Conservation (phyloP, 2,113 vertebrate species). For the Poecile atricapillus region DNA sequence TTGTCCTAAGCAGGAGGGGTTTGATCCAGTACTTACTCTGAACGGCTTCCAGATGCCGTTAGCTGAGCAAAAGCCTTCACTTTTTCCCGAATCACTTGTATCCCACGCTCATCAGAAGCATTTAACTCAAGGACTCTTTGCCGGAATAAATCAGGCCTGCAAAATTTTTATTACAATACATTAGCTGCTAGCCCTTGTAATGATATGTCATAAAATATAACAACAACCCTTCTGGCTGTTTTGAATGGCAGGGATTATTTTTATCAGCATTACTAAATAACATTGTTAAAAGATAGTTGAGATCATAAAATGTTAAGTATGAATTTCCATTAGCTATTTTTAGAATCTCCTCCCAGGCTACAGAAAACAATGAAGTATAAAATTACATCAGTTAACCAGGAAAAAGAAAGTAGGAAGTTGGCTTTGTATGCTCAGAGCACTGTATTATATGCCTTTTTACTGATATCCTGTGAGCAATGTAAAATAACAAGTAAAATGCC, state of each 20-base stretch:
- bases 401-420: neutral
- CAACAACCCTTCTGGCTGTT: neutral
- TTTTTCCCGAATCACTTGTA: slow-evolving; percentile 94
- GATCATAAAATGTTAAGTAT: neutral
- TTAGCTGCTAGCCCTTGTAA: neutral
- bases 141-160: slow-evolving; percentile 87
- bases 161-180: slow-evolving; percentile 6
- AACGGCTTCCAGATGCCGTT: slow-evolving; percentile 84
- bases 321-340: neutral
- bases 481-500: neutral
- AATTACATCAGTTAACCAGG: neutral
- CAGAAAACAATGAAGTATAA: neutral
- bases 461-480: neutral
- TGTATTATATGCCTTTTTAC: neutral
- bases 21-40: slow-evolving; percentile 84
- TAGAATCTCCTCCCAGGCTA: neutral
- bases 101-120: slow-evolving; percentile 95
- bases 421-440: neutral
- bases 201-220: neutral
- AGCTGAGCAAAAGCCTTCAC: slow-evolving; percentile 96
- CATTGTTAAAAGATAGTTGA: neutral
- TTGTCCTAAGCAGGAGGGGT: neutral
- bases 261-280: neutral
- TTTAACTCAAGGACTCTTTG: slow-evolving; percentile 95
- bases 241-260: neutral